Conservation (phyloP, 2,797 vertebrate genomes). For the Heterohyrax brucei region DNA sequence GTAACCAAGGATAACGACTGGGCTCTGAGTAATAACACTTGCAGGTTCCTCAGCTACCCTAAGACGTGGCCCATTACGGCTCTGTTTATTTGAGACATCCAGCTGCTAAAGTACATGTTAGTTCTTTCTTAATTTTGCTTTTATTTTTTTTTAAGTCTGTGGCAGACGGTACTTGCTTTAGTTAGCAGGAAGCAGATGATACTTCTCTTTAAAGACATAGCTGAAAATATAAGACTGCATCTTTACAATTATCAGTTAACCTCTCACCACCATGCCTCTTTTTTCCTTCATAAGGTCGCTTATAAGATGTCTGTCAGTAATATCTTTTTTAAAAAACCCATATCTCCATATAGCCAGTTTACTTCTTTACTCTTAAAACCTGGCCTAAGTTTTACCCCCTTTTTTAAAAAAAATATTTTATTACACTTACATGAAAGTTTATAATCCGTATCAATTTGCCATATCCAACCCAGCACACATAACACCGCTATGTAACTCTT, state of each 20-base stretch:
- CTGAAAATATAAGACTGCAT: not conserved
- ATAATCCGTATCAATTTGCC: too few relatives aligned
- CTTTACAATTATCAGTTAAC: not conserved
- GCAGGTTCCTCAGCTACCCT: constrained; percentile 11
- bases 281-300: constrained; percentile 36
- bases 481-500: too few relatives aligned
- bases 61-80: not conserved
- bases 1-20: constrained; percentile 52
- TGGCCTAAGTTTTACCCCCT: not conserved
- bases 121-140: constrained; percentile 55
- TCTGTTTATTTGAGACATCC: constrained; percentile 56
- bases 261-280: not conserved
- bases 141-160: constrained; percentile 34
- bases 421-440: too few relatives aligned
- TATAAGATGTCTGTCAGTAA: constrained; percentile 32
- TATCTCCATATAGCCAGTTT: not conserved
- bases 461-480: too few relatives aligned
- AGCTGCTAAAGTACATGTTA: constrained; percentile 68
- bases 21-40: constrained; percentile 23
- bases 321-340: not conserved
- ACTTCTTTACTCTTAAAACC: constrained; percentile 34
- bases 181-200: constrained; percentile 62
- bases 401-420: too few relatives aligned
- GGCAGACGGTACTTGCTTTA: constrained; percentile 48
- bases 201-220: constrained; percentile 56